Base-by-base conservation (phyloP, 2,888 invertebrate species). In the Cloeon dipterum region DNA sequence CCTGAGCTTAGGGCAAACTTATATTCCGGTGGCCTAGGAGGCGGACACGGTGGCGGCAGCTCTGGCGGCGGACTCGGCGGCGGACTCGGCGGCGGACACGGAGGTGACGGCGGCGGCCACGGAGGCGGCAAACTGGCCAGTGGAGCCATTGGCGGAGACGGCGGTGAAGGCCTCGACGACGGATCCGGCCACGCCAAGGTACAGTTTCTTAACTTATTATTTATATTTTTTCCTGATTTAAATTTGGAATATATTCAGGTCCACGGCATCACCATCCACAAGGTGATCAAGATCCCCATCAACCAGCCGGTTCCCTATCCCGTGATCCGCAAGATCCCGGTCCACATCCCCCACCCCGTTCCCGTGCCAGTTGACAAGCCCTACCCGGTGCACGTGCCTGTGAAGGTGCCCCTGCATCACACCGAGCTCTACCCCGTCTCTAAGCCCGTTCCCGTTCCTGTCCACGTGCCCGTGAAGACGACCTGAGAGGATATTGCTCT, bases 291-390 rank as follows among this genome's bases (percentile, higher is more conserved):
- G 16, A 29, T 29, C 39, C 3, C 29, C 21, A 29, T 29, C 16
- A 16, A 29, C n/a, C 38, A 38, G 5, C 34, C 38, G 4, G 29
- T 32, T 19, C 19, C 38, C 5, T 34, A 38, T 3, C 38, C 38
- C 18, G 34, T 34, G 17, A 18, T 38, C 21, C 23, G 33, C 21
- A 38, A 33, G 7, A 25, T 38, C 5, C 33, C 33, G 14, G 38
- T 38, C 7, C 35, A 32, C 11, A 38, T 38, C 14, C 41, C 41
- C 14, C 39, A 41, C 32, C 41, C 41, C 2, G 37, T 41, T 17
- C 39, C 41, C 20, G 5, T 11, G 11, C 38, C 38, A 13, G 34
- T 38, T 3, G 34, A 25, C 1, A 38, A 38, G 26, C 38, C 38
- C 10, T 34, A 34, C 13, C 38, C 32, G 8, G 38, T 38, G 14